phyloP scores from a whole-genome alignment of 2,888 invertebrate genomes.

The Kryphioiulus occultus region DNA sequence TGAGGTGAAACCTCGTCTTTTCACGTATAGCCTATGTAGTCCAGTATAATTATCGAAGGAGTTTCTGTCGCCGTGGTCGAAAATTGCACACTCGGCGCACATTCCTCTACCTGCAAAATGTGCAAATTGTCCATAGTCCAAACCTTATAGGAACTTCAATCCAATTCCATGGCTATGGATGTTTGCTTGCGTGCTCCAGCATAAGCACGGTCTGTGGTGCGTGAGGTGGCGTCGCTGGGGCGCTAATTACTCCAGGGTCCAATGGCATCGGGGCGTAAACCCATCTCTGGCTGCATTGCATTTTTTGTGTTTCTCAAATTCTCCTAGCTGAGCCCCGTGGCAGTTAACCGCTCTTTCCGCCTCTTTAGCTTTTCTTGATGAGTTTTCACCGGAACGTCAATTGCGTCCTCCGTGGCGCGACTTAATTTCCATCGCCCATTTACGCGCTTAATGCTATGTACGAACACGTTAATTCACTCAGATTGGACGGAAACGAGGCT shows the following conservation, averaged over 20 bases:
- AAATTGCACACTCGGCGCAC: too few relatives aligned
- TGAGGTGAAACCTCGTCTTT: background rate
- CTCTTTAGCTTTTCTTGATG: constrained; percentile 6
- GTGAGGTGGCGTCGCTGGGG: too few relatives aligned
- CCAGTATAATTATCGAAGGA: background rate
- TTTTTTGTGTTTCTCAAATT: too few relatives aligned
- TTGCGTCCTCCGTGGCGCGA: constrained; percentile 7
- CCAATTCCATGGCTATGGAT: background rate
- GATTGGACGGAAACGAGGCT: background rate
- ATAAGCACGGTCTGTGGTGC: background rate
- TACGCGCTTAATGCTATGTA: background rate
- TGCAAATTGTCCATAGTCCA: background rate
- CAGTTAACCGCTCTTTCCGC: background rate
- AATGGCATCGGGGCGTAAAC: background rate
- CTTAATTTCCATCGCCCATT: background rate
- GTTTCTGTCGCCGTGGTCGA: too few relatives aligned
- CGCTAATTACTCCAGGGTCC: constrained; percentile 23
- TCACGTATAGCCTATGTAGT: too few relatives aligned
- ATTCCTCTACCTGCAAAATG: background rate
- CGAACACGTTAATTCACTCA: background rate
- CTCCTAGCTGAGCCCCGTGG: too few relatives aligned
- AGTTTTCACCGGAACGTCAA: background rate
- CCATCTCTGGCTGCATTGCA: too few relatives aligned
- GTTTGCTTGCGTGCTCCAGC: background rate
- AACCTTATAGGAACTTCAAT: background rate